Conservation (phyloP, 2,113 vertebrate species). For the Symphodus melops region DNA sequence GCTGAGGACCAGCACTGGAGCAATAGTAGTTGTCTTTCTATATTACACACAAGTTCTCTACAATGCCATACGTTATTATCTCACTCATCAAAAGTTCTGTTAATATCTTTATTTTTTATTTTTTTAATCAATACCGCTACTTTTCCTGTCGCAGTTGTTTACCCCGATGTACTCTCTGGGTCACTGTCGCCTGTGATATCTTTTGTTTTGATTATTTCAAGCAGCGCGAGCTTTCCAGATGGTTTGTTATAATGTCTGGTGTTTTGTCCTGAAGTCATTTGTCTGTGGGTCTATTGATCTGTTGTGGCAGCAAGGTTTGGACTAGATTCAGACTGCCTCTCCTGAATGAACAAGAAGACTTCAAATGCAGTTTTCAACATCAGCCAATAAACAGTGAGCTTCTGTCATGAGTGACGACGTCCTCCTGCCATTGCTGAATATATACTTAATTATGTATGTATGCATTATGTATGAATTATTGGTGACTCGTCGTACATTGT, state of each 20-base stretch:
- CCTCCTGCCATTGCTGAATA: neutral
- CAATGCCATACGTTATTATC: neutral
- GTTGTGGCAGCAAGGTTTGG: slow-evolving; percentile 2
- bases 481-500: too few species aligned
- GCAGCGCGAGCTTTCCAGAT: neutral
- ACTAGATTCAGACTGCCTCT: neutral
- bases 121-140: too few species aligned
- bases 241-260: slow-evolving; percentile 4
- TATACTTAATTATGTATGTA: too few species aligned
- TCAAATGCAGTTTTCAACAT: slow-evolving; percentile 5
- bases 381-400: neutral
- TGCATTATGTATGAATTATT: too few species aligned
- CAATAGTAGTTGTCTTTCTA: neutral
- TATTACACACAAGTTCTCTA: neutral
- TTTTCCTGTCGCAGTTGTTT: neutral
- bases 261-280: slow-evolving; percentile 9
- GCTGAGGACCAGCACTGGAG: too few species aligned
- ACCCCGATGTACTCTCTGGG: neutral
- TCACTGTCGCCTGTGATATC: neutral
- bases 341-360: neutral
- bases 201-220: neutral
- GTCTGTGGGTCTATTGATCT: slow-evolving; percentile 13
- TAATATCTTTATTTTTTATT: neutral
- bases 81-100: neutral
- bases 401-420: neutral